Percentiles rank a stretch among this genome's conserved stretches.
phyloP scores from a whole-genome alignment of 2,888 invertebrate genomes.

The Euzetes globulus region DNA sequence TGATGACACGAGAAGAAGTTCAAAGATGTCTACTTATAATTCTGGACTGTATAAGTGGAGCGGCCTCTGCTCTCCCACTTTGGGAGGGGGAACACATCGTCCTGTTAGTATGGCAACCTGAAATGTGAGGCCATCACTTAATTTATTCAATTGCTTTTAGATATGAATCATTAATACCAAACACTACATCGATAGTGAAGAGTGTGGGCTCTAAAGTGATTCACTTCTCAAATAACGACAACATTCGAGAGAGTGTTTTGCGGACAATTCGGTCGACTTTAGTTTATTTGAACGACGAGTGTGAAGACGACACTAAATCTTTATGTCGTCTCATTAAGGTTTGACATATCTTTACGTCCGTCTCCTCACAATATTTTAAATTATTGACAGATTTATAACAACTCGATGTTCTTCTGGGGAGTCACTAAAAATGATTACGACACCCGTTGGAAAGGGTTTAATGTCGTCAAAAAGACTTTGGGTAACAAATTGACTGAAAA shows the following conservation, averaged over 20 bases:
- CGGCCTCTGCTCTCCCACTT: slow-evolving; percentile 59
- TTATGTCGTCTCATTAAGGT: slow-evolving; percentile 34
- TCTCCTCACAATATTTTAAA: no score
- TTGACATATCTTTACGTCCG: not conserved
- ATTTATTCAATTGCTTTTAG: not conserved
- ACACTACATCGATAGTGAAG: not conserved
- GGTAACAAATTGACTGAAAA: slow-evolving; percentile 47
- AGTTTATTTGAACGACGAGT: not conserved
- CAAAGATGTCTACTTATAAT: slow-evolving; percentile 62
- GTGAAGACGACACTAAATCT: slow-evolving; percentile 24
- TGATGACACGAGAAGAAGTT: slow-evolving; percentile 58
- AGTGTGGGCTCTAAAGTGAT: not conserved
- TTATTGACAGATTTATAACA: not conserved
- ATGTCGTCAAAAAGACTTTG: slow-evolving; percentile 51
- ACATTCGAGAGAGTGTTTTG: slow-evolving; percentile 15
- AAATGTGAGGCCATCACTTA: not conserved
- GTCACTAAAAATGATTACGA: slow-evolving; percentile 56
- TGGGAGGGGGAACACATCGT: slow-evolving; percentile 56
- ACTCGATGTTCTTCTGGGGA: slow-evolving; percentile 53
- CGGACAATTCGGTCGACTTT: not conserved
- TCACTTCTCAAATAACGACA: not conserved
- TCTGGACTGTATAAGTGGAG: slow-evolving; percentile 58
- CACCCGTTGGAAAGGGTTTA: slow-evolving; percentile 60
- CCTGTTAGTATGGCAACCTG: slow-evolving; percentile 38
- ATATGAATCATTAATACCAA: slow-evolving; percentile 1